Evolutionary conservation across 2,888 invertebrate genomes (phyloP), one percentile per base, ranked within the genome.

Genomic region (Acanthopleura granulata): DNA sequence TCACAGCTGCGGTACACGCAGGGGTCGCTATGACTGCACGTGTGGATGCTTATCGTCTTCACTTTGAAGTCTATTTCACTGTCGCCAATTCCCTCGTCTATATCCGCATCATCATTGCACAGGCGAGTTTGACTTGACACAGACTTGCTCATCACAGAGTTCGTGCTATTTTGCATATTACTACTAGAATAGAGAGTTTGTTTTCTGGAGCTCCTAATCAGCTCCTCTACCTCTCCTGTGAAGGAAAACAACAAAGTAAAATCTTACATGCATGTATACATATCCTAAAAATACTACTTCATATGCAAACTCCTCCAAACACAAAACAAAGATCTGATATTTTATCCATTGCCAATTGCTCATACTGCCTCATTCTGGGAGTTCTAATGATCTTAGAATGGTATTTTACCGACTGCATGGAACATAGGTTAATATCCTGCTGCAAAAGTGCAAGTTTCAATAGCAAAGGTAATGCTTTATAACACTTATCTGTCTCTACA

Each of bases 11-110:
- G 84, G 79, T 84, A 85, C 62, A 85, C 79, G 76, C 83, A 83
- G 30, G 84, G 84, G 76, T 86, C 85, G 81, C 85, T 86, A 73
- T 81, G 80, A 77, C 84, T 84, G 29, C 79, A 77, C 40, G 49
- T 22, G 29, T 74, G 74, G 4, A 72, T 49, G 25, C 69, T 51
- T 25, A 66, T 72, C 40, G 72, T 71, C n/a, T 72, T 40, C 15
- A 74, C 40, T 49, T 72, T 72, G 57, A 61, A 25, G 49, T 74
- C 74, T 16, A 76, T 61, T 76, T 73, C 76, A 61, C 72, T 72
- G 69, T 73, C 75, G 57, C 75, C 75, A 27, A 74, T 74, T 0
- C 75, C 77, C 51, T 74, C 76, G 30, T 78, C 76, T 12, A 76
- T 66, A 12, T 66, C 66, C 22, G 66, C 66, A 25, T 66, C 66